phyloP scores from a whole-genome alignment of 2,797 vertebrate species.

The Masticophis lateralis region DNA sequence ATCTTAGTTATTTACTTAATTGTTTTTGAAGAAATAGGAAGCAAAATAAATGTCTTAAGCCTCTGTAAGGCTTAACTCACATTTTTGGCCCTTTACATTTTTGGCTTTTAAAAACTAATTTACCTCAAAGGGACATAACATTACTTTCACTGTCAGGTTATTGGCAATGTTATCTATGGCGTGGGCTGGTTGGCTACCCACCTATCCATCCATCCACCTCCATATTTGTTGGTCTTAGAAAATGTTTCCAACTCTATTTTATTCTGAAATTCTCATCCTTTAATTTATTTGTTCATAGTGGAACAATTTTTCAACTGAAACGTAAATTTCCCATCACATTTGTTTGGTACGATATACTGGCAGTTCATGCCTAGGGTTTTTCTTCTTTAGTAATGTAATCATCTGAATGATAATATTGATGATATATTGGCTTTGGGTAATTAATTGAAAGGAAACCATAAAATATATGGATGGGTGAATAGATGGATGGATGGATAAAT shows the following conservation, averaged over 20 bases:
- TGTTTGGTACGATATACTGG: background rate
- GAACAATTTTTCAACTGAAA: background rate
- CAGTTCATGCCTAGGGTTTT: background rate
- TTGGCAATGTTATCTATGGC: background rate
- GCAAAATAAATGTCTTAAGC: background rate
- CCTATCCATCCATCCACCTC: background rate
- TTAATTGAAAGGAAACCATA: background rate
- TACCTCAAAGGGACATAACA: background rate
- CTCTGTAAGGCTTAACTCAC: background rate
- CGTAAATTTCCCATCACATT: background rate
- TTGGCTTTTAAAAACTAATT: background rate
- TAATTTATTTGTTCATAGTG: background rate
- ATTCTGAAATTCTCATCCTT: background rate
- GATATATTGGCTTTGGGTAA: background rate
- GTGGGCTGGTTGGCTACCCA: background rate
- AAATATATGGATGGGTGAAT: background rate
- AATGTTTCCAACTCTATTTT: background rate
- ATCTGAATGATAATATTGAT: background rate
- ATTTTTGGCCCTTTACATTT: background rate
- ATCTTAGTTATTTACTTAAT: background rate
- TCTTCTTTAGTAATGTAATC: background rate
- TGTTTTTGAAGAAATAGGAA: background rate
- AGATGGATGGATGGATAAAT: background rate
- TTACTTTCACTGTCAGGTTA: background rate
- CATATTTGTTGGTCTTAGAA: background rate